Percentiles rank a stretch among this genome's conserved stretches.
Evolutionary conservation across 1,140 invertebrate genomes (phyloP).

Genomic region (Hestina assimilis): DNA sequence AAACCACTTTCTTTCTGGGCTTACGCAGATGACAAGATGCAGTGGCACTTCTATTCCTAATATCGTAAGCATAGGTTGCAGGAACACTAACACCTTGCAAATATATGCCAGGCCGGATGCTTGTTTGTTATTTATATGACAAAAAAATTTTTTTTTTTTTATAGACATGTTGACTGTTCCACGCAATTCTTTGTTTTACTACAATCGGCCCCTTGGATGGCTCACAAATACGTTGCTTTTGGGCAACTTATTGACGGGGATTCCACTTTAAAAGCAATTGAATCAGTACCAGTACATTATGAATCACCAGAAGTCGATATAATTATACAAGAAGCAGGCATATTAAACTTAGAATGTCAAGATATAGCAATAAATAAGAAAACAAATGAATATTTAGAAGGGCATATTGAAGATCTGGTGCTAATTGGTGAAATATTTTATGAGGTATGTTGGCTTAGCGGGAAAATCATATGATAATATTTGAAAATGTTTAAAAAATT

Average conservation of each 20-base stretch:
- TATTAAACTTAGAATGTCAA: slow-evolving; percentile 59
- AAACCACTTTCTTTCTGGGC: too few species aligned
- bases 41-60: too few species aligned
- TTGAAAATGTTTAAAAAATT: too few species aligned
- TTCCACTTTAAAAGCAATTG: slow-evolving; percentile 71
- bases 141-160: too few species aligned
- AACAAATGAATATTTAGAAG: slow-evolving; percentile 53
- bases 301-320: slow-evolving; percentile 71
- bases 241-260: slow-evolving; percentile 81
- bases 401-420: slow-evolving; percentile 55
- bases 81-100: too few species aligned
- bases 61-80: too few species aligned
- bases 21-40: too few species aligned
- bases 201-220: slow-evolving; percentile 86
- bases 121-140: too few species aligned
- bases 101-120: too few species aligned
- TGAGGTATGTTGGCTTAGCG: slow-evolving; percentile 32
- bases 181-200: slow-evolving; percentile 90
- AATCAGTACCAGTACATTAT: slow-evolving; percentile 72
- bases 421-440: slow-evolving; percentile 43
- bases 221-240: slow-evolving; percentile 89
- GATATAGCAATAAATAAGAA: slow-evolving; percentile 54
- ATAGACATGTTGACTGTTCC: slow-evolving; percentile 80
- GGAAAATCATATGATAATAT: not conserved
- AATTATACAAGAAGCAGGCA: slow-evolving; percentile 54